Percentiles rank a stretch among this genome's conserved stretches.
These are phyloP conservation scores for Trachelus troglodyta DNA, from an alignment of 2,888 invertebrate genomes.

Conservation along the genomic window DNA sequence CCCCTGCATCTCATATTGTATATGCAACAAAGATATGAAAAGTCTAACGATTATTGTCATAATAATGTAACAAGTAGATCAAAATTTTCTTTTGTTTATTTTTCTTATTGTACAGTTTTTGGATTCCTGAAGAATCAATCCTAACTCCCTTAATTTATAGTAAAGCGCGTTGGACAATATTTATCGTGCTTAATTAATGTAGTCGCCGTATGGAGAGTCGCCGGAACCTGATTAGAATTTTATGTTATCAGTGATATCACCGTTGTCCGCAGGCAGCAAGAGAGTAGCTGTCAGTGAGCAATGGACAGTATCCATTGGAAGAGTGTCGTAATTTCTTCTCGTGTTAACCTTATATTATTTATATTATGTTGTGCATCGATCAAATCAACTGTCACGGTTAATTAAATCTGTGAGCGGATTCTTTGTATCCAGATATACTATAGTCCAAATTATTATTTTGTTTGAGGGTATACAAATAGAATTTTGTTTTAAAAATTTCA, in stretches of 20 bases:
- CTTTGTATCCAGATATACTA: neutral
- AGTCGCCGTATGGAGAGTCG: conserved; percentile 19
- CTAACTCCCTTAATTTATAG: neutral
- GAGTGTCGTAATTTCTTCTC: neutral
- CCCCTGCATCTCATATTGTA: neutral
- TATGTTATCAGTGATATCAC: conserved; percentile 45
- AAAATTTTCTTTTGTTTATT: neutral
- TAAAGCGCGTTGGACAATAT: neutral
- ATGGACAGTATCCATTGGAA: neutral
- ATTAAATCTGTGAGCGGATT: neutral
- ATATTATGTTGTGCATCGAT: too few relatives aligned
- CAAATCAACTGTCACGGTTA: neutral
- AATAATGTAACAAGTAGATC: neutral
- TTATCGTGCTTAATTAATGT: conserved; percentile 27
- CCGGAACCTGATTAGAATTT: conserved; percentile 4
- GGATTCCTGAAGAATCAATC: neutral
- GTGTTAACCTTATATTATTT: neutral
- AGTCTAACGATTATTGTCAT: neutral
- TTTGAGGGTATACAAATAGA: too few relatives aligned
- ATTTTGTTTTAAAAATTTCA: too few relatives aligned
- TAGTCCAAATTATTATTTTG: neutral
- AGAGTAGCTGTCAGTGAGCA: conserved; percentile 31
- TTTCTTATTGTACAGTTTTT: neutral
- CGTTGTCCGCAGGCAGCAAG: conserved; percentile 27
- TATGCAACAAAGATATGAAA: neutral